phyloP scores from a whole-genome alignment of 2,888 invertebrate genomes.

The Spodoptera littoralis region DNA sequence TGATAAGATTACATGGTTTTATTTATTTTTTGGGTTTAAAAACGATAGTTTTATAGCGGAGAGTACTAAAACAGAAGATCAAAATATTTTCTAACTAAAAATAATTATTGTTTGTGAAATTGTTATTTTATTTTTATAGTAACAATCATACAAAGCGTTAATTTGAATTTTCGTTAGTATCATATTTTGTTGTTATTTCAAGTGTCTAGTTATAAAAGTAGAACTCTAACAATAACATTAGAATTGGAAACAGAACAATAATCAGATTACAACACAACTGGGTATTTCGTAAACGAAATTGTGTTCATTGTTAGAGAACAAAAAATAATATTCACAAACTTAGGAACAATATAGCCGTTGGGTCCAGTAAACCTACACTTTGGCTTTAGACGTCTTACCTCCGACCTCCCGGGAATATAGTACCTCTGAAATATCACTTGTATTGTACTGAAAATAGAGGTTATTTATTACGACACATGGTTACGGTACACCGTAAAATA shows the following conservation, averaged over 20 bases:
- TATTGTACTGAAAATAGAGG: conserved; percentile 68
- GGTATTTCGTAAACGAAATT: background rate
- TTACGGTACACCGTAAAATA: conserved; percentile 34
- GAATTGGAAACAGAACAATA: too few relatives aligned
- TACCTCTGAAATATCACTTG: conserved; percentile 68
- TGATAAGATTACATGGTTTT: background rate
- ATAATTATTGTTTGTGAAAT: too few relatives aligned
- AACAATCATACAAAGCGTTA: too few relatives aligned
- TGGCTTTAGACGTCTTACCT: conserved; percentile 47
- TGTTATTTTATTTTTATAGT: too few relatives aligned
- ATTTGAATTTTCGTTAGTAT: too few relatives aligned
- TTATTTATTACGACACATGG: conserved; percentile 68
- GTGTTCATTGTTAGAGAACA: conserved; percentile 6
- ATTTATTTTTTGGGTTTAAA: background rate
- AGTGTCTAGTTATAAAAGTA: too few relatives aligned
- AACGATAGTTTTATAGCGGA: too few relatives aligned
- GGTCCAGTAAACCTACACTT: conserved; percentile 42
- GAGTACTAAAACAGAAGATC: too few relatives aligned
- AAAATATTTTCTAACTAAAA: too few relatives aligned
- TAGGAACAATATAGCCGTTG: conserved; percentile 19
- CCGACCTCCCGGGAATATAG: conserved; percentile 50
- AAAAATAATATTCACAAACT: conserved; percentile 33
- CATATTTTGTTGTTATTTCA: too few relatives aligned
- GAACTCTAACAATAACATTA: too few relatives aligned
- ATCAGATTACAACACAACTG: too few relatives aligned